phyloP scores from a whole-genome alignment of 2,797 vertebrate species.

The Esox lucius region DNA sequence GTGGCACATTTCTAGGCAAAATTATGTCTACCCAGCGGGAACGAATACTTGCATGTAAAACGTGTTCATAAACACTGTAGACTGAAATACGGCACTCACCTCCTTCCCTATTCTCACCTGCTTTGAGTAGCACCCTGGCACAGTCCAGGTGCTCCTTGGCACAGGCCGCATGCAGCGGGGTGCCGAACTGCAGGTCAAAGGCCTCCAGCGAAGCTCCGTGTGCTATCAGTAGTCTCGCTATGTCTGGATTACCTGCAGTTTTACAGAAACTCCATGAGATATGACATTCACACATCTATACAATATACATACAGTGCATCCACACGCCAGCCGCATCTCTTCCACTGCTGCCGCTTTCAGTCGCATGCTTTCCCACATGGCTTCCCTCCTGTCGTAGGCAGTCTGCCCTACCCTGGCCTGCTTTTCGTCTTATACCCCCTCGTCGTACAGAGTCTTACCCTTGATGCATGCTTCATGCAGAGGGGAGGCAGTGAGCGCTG shows the following conservation, averaged over 20 bases:
- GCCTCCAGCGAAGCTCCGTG: constrained; percentile 86
- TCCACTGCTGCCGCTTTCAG: neutral
- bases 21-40: neutral
- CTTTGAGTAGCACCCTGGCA: constrained; percentile 80
- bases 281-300: neutral
- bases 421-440: neutral
- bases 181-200: constrained; percentile 88
- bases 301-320: neutral
- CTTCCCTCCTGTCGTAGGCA: neutral
- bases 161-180: constrained; percentile 87
- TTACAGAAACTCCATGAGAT: neutral
- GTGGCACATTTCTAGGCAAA: neutral
- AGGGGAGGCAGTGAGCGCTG: constrained; percentile 83
- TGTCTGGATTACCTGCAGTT: constrained; percentile 78
- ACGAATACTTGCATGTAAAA: neutral
- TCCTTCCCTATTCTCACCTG: constrained; percentile 71
- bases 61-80: neutral
- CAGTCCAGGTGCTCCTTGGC: constrained; percentile 83
- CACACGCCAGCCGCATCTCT: neutral
- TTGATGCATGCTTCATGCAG: constrained; percentile 93
- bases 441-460: constrained; percentile 65
- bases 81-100: neutral
- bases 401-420: neutral
- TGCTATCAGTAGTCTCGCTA: constrained; percentile 82
- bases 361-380: neutral